These are phyloP conservation scores for Lymantria dispar DNA, from an alignment of 2,888 invertebrate species.

Conservation along the genomic window DNA sequence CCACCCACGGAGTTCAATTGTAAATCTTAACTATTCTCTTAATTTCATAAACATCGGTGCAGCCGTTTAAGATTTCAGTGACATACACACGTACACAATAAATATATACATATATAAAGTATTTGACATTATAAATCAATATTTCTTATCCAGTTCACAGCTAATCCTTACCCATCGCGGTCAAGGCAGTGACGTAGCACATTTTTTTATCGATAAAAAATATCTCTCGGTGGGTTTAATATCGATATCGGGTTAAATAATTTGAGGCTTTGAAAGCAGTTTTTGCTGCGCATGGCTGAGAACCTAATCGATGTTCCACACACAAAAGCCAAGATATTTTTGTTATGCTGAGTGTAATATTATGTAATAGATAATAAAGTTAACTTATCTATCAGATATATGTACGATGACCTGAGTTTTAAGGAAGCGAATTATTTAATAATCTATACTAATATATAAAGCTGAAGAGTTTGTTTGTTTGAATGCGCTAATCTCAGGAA, in stretches of 20 bases:
- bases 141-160: constrained; percentile 25
- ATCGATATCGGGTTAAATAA: constrained; percentile 68
- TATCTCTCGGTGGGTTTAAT: constrained; percentile 53
- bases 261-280: constrained; percentile 51
- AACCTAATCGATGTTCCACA: constrained; percentile 37
- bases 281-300: constrained; percentile 45
- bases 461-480: too few relatives aligned
- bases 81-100: too few relatives aligned
- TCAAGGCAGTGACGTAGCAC: constrained; percentile 58
- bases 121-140: neutral
- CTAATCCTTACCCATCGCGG: constrained; percentile 29
- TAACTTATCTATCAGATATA: neutral
- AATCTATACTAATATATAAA: too few relatives aligned
- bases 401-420: too few relatives aligned
- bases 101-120: too few relatives aligned
- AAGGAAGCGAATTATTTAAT: too few relatives aligned
- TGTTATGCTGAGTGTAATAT: constrained; percentile 9
- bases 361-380: constrained; percentile 3
- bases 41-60: too few relatives aligned
- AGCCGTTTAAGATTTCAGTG: too few relatives aligned
- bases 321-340: constrained; percentile 30
- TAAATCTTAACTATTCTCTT: too few relatives aligned
- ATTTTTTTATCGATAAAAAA: constrained; percentile 63
- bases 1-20: too few relatives aligned
- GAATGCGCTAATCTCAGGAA: too few relatives aligned